Base-by-base conservation (phyloP, 2,797 vertebrate genomes). In the Percopsis omiscomaycus region DNA sequence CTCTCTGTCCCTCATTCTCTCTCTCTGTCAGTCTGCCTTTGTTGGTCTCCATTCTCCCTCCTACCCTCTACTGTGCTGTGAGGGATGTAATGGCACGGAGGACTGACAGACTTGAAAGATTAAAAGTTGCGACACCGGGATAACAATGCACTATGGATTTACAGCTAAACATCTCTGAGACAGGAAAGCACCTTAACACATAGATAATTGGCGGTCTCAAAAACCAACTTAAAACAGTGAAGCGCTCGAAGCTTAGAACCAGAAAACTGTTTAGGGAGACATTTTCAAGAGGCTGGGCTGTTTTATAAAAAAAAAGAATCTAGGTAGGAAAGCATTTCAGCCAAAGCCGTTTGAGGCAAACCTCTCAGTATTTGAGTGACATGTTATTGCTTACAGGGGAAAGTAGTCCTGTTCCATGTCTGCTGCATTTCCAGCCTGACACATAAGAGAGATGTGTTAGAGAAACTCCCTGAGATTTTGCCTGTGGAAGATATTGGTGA, bases 151-250 rank as follows among this genome's bases (percentile, higher is more conserved):
- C 49, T 55, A 66, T 22, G 22, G 79, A 64, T 81, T 81, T 76
- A 59, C 61, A 48, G 81, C 77, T 71, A 80, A 85, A 81, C 78
- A 73, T 79, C 77, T 73, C 37, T 0, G 53, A 77, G 75, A 84
- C 55, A 58, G 66, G 60, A 82, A 75, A 75, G 77, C 48, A 32
- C 65, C 73, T 67, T 8, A 69, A 69, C 71, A 61, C 71, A 80
- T 58, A 59, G 68, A 84, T 85, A 85, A 80, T 82, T 81, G 77
- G 75, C 62, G 12, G 75, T 53, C 71, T 74, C 69, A 80, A 62
- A 73, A 80, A 66, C 3, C 2, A 77, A 61, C 53, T 4, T 52
- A 55, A 69, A 76, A 78, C 76, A 66, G 67, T n/a, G 65, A 74
- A 68, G 62, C 64, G 71, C 69, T 75, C 73, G 60, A 69, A 53